Conservation (phyloP, 2,797 vertebrate genomes). For the Sylvia borin region DNA sequence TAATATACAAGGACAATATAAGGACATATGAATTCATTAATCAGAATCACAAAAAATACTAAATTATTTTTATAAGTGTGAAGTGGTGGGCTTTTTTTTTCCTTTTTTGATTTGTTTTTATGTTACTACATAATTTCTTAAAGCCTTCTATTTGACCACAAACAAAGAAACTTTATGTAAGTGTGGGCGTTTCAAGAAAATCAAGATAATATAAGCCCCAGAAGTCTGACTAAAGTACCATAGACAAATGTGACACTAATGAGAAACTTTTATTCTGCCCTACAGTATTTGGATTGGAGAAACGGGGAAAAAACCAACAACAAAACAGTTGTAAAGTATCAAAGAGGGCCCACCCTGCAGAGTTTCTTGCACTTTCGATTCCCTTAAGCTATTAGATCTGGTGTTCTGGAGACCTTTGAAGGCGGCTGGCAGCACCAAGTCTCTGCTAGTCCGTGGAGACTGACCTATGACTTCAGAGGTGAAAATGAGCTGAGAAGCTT, state of each 20-base stretch:
- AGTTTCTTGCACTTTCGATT: not conserved
- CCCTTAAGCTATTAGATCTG: not conserved
- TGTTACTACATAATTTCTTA: not conserved
- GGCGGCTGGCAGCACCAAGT: not conserved
- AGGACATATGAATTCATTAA: not conserved
- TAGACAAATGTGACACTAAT: not conserved
- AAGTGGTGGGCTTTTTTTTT: not conserved
- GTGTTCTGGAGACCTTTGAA: not conserved
- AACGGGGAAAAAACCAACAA: not conserved
- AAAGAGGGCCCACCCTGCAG: not conserved
- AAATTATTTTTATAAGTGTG: not conserved
- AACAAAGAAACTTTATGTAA: not conserved
- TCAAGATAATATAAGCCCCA: not conserved
- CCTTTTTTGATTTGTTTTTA: not conserved
- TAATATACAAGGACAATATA: not conserved
- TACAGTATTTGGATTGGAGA: not conserved
- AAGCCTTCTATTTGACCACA: not conserved
- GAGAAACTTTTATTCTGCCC: not conserved
- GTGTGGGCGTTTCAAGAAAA: not conserved
- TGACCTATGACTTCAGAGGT: not conserved
- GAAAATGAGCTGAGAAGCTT: not conserved
- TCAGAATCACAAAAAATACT: not conserved
- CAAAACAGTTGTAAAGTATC: not conserved
- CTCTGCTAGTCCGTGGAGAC: fast-evolving
- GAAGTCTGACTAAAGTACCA: not conserved